These are phyloP conservation scores for Stomatorhinus walkeri DNA, from an alignment of 2,797 vertebrate species.

Conservation along the genomic window DNA sequence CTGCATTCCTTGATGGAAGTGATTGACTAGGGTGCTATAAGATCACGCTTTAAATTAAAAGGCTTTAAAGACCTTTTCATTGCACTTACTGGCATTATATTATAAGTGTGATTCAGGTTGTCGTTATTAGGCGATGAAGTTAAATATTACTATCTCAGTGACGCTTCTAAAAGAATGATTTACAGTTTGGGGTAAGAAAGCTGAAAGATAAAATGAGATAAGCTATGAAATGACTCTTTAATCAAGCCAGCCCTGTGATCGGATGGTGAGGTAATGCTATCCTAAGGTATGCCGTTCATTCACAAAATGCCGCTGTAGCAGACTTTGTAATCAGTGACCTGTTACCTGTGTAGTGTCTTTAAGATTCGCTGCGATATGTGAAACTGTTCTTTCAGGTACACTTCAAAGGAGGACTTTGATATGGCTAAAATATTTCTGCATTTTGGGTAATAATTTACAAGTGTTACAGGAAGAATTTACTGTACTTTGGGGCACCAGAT, in stretches of 20 bases:
- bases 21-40: not conserved
- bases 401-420: not conserved
- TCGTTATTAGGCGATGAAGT: not conserved
- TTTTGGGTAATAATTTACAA: not conserved
- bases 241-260: not conserved
- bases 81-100: not conserved
- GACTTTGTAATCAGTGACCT: not conserved
- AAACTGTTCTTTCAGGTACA: not conserved
- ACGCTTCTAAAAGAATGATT: not conserved
- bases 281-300: slow-evolving; percentile 7
- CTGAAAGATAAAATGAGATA: slow-evolving; percentile 6
- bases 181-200: not conserved
- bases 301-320: not conserved
- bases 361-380: not conserved
- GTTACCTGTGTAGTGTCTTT: not conserved
- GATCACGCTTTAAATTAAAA: slow-evolving; percentile 1
- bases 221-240: slow-evolving; percentile 1
- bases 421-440: not conserved
- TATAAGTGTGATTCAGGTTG: not conserved
- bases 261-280: not conserved
- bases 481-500: not conserved
- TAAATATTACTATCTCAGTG: not conserved
- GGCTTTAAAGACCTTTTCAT: not conserved
- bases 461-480: not conserved
- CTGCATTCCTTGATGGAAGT: not conserved